Evolutionary conservation across 1,140 invertebrate genomes (phyloP).

Genomic region (Ceratosolen solmsi): DNA sequence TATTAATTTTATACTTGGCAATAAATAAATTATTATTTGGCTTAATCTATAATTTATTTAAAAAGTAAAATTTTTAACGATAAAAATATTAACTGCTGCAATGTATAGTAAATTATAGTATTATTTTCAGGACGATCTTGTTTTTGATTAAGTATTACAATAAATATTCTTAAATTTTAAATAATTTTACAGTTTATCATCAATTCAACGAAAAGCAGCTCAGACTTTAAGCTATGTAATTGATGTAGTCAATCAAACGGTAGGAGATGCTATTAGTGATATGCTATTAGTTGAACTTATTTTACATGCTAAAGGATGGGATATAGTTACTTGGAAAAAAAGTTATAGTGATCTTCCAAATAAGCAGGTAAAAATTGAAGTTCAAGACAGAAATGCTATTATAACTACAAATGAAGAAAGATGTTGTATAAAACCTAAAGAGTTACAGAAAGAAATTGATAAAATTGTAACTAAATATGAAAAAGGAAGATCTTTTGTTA

Average conservation of each 20-base stretch:
- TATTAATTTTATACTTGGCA: no score
- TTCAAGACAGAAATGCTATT: conserved; percentile 89
- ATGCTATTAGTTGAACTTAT: conserved; percentile 95
- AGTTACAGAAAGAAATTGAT: conserved; percentile 89
- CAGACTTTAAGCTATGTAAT: conserved; percentile 80
- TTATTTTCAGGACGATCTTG: no score
- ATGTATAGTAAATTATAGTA: no score
- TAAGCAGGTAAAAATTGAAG: conserved; percentile 89
- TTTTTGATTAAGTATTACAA: no score
- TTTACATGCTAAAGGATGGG: conserved; percentile 86
- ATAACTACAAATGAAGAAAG: conserved; percentile 91
- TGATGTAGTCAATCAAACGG: conserved; percentile 94
- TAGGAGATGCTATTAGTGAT: conserved; percentile 98
- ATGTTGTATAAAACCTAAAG: conserved; percentile 83
- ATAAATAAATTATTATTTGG: background rate
- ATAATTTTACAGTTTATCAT: conserved; percentile 60
- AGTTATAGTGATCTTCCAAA: conserved; percentile 92
- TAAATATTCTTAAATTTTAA: background rate
- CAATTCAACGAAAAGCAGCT: conserved; percentile 74
- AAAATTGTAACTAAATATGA: conserved; percentile 79
- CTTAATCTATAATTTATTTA: background rate
- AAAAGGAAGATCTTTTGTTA: conserved; percentile 89
- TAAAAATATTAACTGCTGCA: background rate
- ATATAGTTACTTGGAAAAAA: conserved; percentile 84
- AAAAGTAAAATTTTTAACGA: background rate